Base-by-base conservation (phyloP, 2,113 vertebrate species). In the Xiphorhynchus elegans region DNA sequence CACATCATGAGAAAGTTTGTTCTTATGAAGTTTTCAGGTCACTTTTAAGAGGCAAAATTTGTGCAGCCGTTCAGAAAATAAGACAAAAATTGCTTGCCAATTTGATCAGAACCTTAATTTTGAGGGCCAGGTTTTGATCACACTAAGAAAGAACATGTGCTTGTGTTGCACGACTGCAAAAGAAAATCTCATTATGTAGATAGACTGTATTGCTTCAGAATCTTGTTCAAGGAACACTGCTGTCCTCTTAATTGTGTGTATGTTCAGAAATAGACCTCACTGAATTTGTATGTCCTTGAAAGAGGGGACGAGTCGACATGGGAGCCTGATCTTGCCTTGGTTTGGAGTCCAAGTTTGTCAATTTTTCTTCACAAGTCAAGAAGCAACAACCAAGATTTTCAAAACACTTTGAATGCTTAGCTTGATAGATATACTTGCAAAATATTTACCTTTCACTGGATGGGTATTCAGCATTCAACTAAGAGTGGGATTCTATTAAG, bases 1-100 rank as follows among this genome's bases (percentile, higher is more conserved):
- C 89, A 84, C 96, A 90, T 97, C 95, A 97, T 97, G 96, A 97
- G 97, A 97, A 97, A 95, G 52, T n/a, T 77, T 77, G 66, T 44
- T 95, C 90, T 84, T 87, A 46, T 7, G 50, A 95, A 80, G 72
- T 93, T 86, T 90, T 85, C 86, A 74, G 78, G 58, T 73, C 64
- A 70, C 39, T 89, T 87, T 64, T 47, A 58, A 91, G 85, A 87
- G 94, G 50, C 50, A 91, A 94, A 95, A 90, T 79, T 44, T 52
- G 66, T 62, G 44, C 72, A 76, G 63, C 66, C 84, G 50, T 93
- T 93, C 50, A 95, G 87, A 90, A 84, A 76, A 86, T 17, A 26
- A 74, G 77, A 60, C 15, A 7, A 39, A 6, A 79, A 89, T 82
- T 80, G 3, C 67, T 58, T 78, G 58, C 33, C 59, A 63, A 80